Evolutionary conservation across 1,140 invertebrate species (phyloP), one percentile per base, ranked within the genome.

Genomic region (Laupala kohalensis): DNA sequence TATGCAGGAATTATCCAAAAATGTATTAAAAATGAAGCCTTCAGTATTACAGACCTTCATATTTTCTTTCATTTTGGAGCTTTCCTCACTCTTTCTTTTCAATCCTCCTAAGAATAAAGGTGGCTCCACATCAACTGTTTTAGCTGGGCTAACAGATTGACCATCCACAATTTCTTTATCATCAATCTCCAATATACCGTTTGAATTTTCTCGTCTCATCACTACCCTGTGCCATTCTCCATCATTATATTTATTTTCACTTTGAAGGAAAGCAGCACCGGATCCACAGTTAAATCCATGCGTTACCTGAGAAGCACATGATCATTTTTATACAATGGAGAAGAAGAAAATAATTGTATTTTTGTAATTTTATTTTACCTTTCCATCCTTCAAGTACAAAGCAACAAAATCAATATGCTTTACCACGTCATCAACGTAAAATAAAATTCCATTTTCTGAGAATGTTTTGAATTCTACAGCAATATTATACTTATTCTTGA

Each of bases 41-140:
- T 53, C 9, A 53, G 19, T 53, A 53, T 53, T 53, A 53, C 19
- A 19, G 9, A 53, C 37, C 37, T 53, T 53, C 37, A 53, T 53
- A 19, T 53, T 69, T 65, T 72, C 73, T 63, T 30, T 70, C 23
- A 74, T 64, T 53, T 74, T 72, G 26, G n/a, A 25, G 25, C 68
- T 74, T 37, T 67, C 71, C 5, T 64, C 65, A 19, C 15, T 15
- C 2, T 69, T 64, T 26, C 24, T 28, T 27, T 79, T 75, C 6
- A 92, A 73, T 5, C 94, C 94, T 25, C 95, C 95, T 27, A 96
- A 82, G 77, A 88, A 96, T 76, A 90, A 88, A 0, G 94, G 93
- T 24, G 87, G 79, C 71, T 81, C 80, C 0, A 92, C 79, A 71
- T 91, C 86, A 0, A 93, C 84, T 0, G 84, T 82, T 2, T 81